A percentile compares a stretch with the other conserved stretches of the same genome.
Evolutionary conservation across 2,113 vertebrate species (phyloP).

Genomic region (Clarias macrocephalus): DNA sequence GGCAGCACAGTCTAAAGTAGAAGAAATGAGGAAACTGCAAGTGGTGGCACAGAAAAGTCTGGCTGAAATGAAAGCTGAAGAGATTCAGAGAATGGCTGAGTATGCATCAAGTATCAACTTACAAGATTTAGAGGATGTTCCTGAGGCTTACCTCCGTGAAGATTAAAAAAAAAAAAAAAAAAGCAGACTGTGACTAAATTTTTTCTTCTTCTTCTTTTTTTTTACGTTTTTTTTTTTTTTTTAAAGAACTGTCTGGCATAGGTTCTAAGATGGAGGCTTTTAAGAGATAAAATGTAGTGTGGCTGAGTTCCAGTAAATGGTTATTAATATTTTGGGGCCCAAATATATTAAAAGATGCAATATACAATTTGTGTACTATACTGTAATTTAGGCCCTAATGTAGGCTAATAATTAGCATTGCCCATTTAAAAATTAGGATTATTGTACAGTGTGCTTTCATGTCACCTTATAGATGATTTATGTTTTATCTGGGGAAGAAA

Average conservation of each 20-base stretch:
- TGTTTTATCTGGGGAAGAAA: not conserved
- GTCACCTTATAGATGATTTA: not conserved
- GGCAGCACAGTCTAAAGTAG: conserved; percentile 81
- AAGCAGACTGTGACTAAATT: not conserved
- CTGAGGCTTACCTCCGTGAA: conserved; percentile 76
- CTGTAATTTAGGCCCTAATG: too few species aligned
- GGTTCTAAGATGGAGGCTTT: not conserved
- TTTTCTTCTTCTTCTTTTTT: too few species aligned
- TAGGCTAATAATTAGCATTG: not conserved
- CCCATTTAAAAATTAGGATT: not conserved
- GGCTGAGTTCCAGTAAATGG: not conserved
- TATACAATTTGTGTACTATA: too few species aligned
- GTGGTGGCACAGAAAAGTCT: conserved; percentile 84
- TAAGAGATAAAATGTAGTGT: not conserved
- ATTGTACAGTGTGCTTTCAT: not conserved
- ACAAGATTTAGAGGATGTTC: conserved; percentile 62
- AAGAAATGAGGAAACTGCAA: conserved; percentile 79
- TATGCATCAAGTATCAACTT: conserved; percentile 54
- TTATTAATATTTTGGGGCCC: not conserved
- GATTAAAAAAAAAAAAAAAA: conserved; percentile 65
- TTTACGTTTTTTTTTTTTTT: not conserved
- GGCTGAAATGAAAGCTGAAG: conserved; percentile 82
- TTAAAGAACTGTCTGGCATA: not conserved
- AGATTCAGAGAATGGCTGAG: conserved; percentile 70
- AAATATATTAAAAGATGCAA: too few species aligned